phyloP scores from a whole-genome alignment of 2,888 invertebrate genomes.

The Callimorpha dominula region DNA sequence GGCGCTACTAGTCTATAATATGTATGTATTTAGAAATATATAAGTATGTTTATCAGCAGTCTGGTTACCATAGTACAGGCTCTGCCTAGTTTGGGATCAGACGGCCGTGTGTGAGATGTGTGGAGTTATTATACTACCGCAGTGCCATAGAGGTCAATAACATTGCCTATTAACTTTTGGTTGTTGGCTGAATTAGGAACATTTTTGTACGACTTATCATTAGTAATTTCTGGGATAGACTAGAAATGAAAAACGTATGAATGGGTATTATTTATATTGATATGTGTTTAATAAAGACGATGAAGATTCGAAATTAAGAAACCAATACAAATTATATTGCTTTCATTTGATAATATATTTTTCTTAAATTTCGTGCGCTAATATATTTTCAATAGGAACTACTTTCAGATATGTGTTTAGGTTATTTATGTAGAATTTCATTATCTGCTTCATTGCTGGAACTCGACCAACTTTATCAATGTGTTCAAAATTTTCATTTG shows the following conservation, averaged over 20 bases:
- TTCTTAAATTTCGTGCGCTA: not conserved
- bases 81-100: no score
- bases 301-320: not conserved
- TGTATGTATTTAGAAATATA: no score
- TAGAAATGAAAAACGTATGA: not conserved
- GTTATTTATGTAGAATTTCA: conserved; percentile 15
- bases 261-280: no score
- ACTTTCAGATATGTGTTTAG: conserved; percentile 7
- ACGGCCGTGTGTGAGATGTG: no score
- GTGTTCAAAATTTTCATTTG: conserved; percentile 17
- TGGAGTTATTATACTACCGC: no score
- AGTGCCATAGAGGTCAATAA: no score
- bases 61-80: no score
- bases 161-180: no score
- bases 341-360: not conserved
- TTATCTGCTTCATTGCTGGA: conserved; percentile 14
- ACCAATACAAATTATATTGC: not conserved
- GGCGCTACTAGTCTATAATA: no score
- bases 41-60: no score
- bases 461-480: conserved; percentile 6
- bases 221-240: not conserved
- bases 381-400: conserved; percentile 3
- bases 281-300: not conserved
- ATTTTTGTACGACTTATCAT: no score
- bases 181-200: no score